phyloP scores from a whole-genome alignment of 2,113 vertebrate species.

The Heterotilapia buettikoferi region DNA sequence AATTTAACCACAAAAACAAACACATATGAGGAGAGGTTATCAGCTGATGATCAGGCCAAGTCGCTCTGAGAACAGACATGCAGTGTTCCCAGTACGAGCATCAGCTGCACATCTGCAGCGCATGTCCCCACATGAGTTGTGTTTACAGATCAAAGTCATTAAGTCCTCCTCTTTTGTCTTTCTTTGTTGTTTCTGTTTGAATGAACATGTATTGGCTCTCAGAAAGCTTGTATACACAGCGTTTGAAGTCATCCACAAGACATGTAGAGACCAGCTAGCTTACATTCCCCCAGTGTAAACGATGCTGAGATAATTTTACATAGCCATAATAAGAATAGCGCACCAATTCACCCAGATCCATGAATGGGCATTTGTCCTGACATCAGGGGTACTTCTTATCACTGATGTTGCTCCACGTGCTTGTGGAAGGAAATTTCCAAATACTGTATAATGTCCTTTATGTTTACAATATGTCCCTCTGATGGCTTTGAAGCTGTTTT shows the following conservation, averaged over 20 bases:
- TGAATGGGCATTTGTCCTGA: slow-evolving; percentile 52
- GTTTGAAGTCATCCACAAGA: slow-evolving; percentile 64
- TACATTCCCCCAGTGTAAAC: slow-evolving; percentile 69
- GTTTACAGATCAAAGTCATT: slow-evolving; percentile 61
- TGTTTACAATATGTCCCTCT: slow-evolving; percentile 37
- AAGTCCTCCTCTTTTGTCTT: slow-evolving; percentile 53
- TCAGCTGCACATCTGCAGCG: slow-evolving; percentile 42
- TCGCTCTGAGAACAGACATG: background rate
- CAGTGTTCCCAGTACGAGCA: background rate
- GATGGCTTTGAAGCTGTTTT: slow-evolving; percentile 39
- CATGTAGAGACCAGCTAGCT: slow-evolving; percentile 66
- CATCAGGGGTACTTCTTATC: slow-evolving; percentile 61
- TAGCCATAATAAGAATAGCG: slow-evolving; percentile 73
- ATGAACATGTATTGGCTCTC: slow-evolving; percentile 48
- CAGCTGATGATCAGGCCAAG: slow-evolving; percentile 31
- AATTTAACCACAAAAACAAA: background rate
- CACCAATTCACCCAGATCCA: slow-evolving; percentile 45
- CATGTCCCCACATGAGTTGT: slow-evolving; percentile 45
- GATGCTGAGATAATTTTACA: slow-evolving; percentile 70
- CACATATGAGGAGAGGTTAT: slow-evolving; percentile 25
- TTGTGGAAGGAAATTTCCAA: slow-evolving; percentile 29
- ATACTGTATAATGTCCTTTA: slow-evolving; percentile 28
- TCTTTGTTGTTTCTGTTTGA: slow-evolving; percentile 58
- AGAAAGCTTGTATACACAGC: slow-evolving; percentile 49
- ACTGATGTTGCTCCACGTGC: slow-evolving; percentile 13